Evolutionary conservation across 2,113 vertebrate species (phyloP).

Genomic region (Cyprinus carpio): DNA sequence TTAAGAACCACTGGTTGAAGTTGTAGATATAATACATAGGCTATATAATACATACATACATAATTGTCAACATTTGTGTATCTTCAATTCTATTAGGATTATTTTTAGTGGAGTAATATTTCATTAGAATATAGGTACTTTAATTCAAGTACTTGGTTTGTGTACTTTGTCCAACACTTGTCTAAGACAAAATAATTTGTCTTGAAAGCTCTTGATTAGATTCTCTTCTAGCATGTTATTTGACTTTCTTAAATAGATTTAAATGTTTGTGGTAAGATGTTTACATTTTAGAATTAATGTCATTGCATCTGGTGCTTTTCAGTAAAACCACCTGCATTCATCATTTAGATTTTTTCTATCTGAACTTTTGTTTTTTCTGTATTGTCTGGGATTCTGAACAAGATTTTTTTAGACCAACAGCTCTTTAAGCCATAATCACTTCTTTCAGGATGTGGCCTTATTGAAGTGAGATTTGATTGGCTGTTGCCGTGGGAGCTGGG

Average conservation of each 20-base stretch:
- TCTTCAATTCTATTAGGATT: not conserved
- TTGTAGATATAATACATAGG: no score
- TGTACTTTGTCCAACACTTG: not conserved
- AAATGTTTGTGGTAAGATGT: not conserved
- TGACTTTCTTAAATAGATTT: not conserved
- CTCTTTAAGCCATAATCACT: conserved; percentile 32
- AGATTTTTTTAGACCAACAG: conserved; percentile 5
- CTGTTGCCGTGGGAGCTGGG: conserved; percentile 23
- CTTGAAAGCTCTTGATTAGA: not conserved
- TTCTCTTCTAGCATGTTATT: not conserved
- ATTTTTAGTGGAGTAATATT: not conserved
- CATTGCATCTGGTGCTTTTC: not conserved
- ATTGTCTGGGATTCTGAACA: not conserved
- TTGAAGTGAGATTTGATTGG: conserved; percentile 2
- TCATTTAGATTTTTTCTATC: not conserved
- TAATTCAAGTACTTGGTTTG: not conserved
- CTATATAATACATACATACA: no score
- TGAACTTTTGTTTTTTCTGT: not conserved
- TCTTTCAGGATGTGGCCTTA: conserved; percentile 54
- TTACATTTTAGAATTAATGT: not conserved
- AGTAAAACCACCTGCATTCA: not conserved
- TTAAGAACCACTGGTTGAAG: not conserved
- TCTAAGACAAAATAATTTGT: not conserved
- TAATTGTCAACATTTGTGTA: not conserved
- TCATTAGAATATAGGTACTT: not conserved